A percentile compares a stretch with the other conserved stretches of the same genome.
These are phyloP conservation scores for Oscarella lobularis DNA, from an alignment of 37 sponge, comb jelly and placozoan genomes.

Conservation along the genomic window DNA sequence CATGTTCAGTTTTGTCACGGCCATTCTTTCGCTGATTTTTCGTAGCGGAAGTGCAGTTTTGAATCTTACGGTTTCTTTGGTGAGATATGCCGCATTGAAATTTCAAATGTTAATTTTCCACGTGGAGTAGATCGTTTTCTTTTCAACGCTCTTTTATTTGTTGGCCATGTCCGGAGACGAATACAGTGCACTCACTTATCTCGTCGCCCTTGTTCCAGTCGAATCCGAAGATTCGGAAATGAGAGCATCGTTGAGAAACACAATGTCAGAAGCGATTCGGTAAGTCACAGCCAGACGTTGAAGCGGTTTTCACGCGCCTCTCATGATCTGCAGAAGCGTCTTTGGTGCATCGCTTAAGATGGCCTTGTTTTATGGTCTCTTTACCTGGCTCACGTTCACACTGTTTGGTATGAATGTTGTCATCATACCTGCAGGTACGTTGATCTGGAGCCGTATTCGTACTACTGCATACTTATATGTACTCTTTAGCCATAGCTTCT, in stretches of 20 bases:
- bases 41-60: background rate
- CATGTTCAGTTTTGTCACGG: background rate
- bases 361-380: conserved; percentile 80
- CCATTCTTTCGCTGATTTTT: background rate
- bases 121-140: conserved; percentile 67
- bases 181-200: conserved; percentile 60
- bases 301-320: too few relatives aligned
- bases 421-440: conserved; percentile 76
- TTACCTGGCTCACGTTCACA: conserved; percentile 84
- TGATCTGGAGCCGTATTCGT: background rate
- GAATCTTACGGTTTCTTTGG: background rate
- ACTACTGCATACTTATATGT: background rate
- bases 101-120: background rate
- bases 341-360: conserved; percentile 68
- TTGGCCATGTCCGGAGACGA: conserved; percentile 49
- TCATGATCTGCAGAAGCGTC: conserved; percentile 61
- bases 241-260: background rate
- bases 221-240: background rate
- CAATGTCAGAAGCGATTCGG: conserved; percentile 11
- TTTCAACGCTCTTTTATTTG: conserved; percentile 89
- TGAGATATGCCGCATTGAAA: background rate
- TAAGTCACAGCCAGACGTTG: background rate
- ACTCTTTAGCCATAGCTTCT: conserved; percentile 51
- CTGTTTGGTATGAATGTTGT: conserved; percentile 65
- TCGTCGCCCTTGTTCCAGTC: conserved; percentile 39